A percentile compares a stretch with the other conserved stretches of the same genome.
These are phyloP conservation scores for Scaptomyza montana DNA, from an alignment of 1,140 invertebrate genomes.

Conservation along the genomic window DNA sequence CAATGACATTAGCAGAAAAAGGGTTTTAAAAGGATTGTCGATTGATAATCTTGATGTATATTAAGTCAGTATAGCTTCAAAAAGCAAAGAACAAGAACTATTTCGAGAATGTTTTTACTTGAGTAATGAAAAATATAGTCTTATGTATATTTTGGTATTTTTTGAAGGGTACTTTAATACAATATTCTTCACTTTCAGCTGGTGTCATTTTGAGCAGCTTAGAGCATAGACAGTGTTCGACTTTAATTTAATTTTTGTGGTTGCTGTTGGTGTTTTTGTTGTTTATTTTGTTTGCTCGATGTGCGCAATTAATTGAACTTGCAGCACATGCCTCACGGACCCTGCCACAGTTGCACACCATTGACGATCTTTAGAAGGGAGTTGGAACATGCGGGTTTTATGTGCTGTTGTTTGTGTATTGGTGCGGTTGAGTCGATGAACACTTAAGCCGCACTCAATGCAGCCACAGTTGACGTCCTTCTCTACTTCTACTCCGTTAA, in stretches of 20 bases:
- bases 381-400: conserved; percentile 3
- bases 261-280: conserved; percentile 54
- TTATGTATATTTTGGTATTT: too few relatives aligned
- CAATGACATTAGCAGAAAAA: conserved; percentile 23
- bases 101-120: too few relatives aligned
- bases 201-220: conserved; percentile 11
- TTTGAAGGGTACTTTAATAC: too few relatives aligned
- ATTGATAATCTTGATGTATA: neutral
- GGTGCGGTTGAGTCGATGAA: conserved; percentile 80
- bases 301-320: conserved; percentile 83
- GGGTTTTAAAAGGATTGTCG: neutral
- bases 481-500: too few relatives aligned
- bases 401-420: conserved; percentile 21
- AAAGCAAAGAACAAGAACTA: neutral
- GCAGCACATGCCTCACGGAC: conserved; percentile 58
- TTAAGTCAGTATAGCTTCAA: neutral
- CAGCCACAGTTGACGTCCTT: conserved; percentile 51
- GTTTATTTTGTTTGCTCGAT: conserved; percentile 74
- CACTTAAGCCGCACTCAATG: conserved; percentile 80
- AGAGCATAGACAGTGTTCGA: conserved; percentile 53
- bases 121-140: too few relatives aligned
- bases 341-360: conserved; percentile 56
- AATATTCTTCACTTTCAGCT: conserved; percentile 10
- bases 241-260: conserved; percentile 83
- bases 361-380: conserved; percentile 59